phyloP scores from a whole-genome alignment of 2,113 vertebrate genomes.

The Platycercus adscitus region DNA sequence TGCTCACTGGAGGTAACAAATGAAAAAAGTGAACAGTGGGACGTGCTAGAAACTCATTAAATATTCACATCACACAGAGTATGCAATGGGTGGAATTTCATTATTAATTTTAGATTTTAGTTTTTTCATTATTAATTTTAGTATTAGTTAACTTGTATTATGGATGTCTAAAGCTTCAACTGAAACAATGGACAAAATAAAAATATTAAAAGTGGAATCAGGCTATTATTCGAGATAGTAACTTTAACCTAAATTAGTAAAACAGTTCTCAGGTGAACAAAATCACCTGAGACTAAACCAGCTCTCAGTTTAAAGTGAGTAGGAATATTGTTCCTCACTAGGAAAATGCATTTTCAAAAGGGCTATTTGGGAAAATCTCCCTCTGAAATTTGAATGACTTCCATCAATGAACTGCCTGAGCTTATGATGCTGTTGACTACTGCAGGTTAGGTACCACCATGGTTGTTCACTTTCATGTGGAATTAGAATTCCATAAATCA shows the following conservation, averaged over 20 bases:
- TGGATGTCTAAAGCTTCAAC: not conserved
- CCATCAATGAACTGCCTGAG: not conserved
- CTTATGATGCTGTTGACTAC: not conserved
- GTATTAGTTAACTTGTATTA: not conserved
- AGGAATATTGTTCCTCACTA: not conserved
- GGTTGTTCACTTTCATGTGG: not conserved
- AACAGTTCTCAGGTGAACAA: not conserved
- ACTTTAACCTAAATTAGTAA: not conserved
- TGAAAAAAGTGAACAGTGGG: not conserved
- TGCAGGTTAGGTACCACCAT: not conserved
- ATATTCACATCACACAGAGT: not conserved
- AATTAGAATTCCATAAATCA: not conserved
- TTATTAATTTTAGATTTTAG: not conserved
- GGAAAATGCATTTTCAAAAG: not conserved
- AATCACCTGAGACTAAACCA: not conserved
- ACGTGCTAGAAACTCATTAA: not conserved
- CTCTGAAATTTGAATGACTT: not conserved
- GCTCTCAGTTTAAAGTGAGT: not conserved
- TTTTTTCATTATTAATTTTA: not conserved
- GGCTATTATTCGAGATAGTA: not conserved
- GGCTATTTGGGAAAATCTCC: not conserved
- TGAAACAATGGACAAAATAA: not conserved
- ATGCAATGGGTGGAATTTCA: not conserved
- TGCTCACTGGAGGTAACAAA: not conserved
- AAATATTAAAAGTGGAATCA: not conserved